phyloP scores from a whole-genome alignment of 1,140 invertebrate species.

The Tetramorium parvispinum region DNA sequence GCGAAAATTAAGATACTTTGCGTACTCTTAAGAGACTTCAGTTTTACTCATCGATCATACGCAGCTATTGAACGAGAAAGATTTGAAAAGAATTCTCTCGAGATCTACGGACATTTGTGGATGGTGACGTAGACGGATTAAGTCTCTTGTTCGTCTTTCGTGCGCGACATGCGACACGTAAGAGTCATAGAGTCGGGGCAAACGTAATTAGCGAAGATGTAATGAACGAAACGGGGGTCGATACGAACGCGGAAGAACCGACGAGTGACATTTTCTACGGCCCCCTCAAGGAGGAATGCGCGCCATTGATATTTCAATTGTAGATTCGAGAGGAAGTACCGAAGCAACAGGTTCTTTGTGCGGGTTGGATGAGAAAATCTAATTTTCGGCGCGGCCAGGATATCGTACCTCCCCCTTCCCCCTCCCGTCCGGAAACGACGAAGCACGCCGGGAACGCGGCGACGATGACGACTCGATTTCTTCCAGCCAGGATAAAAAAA shows the following conservation, averaged over 20 bases:
- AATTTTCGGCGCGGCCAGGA: constrained; percentile 58
- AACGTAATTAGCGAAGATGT: constrained; percentile 41
- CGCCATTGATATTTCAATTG: constrained; percentile 25
- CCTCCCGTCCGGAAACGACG: constrained; percentile 31
- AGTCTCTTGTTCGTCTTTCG: constrained; percentile 43
- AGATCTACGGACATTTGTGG: constrained; percentile 47
- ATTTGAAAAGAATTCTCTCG: constrained; percentile 3
- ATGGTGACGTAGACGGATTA: constrained; percentile 56
- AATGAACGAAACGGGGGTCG: constrained; percentile 27
- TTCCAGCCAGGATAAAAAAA: constrained; percentile 6
- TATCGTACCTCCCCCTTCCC: constrained; percentile 23
- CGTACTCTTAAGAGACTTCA: not conserved
- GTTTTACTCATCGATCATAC: not conserved
- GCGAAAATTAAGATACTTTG: not conserved
- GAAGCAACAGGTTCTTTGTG: constrained; percentile 49
- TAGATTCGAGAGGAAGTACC: not conserved
- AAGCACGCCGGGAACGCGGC: not conserved
- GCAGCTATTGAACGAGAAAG: constrained; percentile 12
- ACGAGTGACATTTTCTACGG: constrained; percentile 44
- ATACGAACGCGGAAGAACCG: constrained; percentile 18
- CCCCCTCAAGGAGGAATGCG: constrained; percentile 21
- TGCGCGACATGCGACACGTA: constrained; percentile 43
- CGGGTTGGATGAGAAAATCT: constrained; percentile 63
- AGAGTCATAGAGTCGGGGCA: constrained; percentile 30
- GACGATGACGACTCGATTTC: constrained; percentile 45